A percentile compares a stretch with the other conserved stretches of the same genome.
These are phyloP conservation scores for Gryon sp. DNA, from an alignment of 1,140 invertebrate species.

Conservation along the genomic window DNA sequence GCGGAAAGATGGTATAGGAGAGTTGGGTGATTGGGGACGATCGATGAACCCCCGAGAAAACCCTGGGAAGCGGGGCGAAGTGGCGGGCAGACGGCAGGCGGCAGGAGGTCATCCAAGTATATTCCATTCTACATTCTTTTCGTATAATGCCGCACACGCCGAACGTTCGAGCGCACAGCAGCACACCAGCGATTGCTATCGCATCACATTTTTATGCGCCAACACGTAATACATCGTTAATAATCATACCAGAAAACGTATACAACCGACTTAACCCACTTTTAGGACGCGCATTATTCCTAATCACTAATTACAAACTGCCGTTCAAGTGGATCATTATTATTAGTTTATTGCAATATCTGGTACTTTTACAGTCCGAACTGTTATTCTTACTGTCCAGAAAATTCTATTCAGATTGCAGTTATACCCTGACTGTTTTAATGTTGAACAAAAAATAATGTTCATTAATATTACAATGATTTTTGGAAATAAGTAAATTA, in stretches of 20 bases:
- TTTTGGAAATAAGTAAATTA: too few relatives aligned
- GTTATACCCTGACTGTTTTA: too few relatives aligned
- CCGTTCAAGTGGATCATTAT: too few relatives aligned
- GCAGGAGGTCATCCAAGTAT: constrained; percentile 74
- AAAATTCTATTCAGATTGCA: too few relatives aligned
- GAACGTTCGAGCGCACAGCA: too few relatives aligned
- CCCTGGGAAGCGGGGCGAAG: constrained; percentile 65
- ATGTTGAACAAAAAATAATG: too few relatives aligned
- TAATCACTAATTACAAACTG: constrained; percentile 35
- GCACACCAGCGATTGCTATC: constrained; percentile 49
- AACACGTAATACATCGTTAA: constrained; percentile 50
- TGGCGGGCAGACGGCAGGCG: constrained; percentile 65
- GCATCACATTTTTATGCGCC: constrained; percentile 57
- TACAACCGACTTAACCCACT: constrained; percentile 57
- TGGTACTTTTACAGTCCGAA: too few relatives aligned
- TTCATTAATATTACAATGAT: too few relatives aligned
- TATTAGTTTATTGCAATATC: too few relatives aligned
- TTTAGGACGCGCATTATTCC: constrained; percentile 35
- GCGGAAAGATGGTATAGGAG: constrained; percentile 71
- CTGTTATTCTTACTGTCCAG: too few relatives aligned
- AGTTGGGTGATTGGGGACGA: constrained; percentile 77
- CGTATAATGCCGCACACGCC: constrained; percentile 45
- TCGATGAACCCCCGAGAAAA: constrained; percentile 77
- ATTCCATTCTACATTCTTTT: constrained; percentile 64
- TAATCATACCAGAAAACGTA: constrained; percentile 43